These are phyloP conservation scores for Poeciliopsis paucimaculata DNA, from an alignment of 2,797 vertebrate species.

Conservation along the genomic window DNA sequence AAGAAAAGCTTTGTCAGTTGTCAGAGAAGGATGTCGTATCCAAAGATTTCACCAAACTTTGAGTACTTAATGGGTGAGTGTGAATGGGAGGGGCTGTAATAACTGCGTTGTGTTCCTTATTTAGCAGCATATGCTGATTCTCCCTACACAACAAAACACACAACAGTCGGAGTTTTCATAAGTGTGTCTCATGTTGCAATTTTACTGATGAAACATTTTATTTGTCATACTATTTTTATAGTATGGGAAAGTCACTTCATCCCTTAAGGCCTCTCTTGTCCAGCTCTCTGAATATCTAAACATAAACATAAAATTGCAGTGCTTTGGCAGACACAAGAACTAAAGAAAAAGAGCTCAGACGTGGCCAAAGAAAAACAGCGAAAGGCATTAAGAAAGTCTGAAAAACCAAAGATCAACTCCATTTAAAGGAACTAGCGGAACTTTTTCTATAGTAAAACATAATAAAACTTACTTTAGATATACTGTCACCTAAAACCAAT, in stretches of 20 bases:
- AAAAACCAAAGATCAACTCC: background rate
- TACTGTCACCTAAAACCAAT: background rate
- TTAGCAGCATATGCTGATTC: conserved; percentile 69
- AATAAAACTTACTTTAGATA: background rate
- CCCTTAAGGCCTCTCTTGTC: background rate
- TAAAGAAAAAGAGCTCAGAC: background rate
- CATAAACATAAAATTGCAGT: background rate
- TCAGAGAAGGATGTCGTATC: conserved; percentile 43
- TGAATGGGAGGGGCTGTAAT: conserved; percentile 25
- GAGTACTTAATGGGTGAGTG: background rate
- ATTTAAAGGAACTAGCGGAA: background rate
- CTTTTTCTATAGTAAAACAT: background rate
- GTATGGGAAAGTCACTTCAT: background rate
- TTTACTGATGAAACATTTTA: background rate
- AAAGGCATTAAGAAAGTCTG: background rate
- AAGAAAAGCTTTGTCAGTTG: conserved; percentile 21
- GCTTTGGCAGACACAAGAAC: background rate
- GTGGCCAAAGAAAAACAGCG: background rate
- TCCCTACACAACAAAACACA: background rate
- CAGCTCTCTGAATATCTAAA: background rate
- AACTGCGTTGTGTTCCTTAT: conserved; percentile 35
- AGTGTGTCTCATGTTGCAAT: background rate
- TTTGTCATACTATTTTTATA: background rate
- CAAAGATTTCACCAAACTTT: conserved; percentile 17
- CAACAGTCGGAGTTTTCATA: background rate